Base-by-base conservation (phyloP, 1,140 invertebrate species). In the Meloidogyne floridensis region DNA sequence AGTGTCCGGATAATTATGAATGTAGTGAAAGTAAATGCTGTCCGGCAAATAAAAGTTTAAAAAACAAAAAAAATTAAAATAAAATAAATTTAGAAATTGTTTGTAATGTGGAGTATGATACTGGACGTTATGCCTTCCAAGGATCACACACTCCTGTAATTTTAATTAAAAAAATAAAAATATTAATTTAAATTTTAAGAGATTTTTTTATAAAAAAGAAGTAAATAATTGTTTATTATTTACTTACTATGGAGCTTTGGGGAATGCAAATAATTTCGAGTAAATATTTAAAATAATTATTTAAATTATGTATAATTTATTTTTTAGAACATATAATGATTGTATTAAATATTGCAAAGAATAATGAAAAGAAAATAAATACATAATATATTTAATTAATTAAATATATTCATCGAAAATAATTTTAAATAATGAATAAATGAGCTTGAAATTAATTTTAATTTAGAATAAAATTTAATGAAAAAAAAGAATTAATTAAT, bases 341-440 rank as follows among this genome's bases (percentile, higher is more conserved):
- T 89, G 90, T 94, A 95, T 87, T 92, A 92, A 72, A 91, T 92
- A 84, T 94, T 95, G 42, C 93, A 72, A 74, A 73, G 77, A 83
- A 53, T 11, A 15, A 77, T 15, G n/a, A 2, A 59, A 59, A 59
- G 8, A 59, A 15, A 15, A 59, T 3, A 6, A 59, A 15, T 32
- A n/a, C n/a, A n/a, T n/a, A 32, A 32, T 32, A 32, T 32, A 32
- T 32, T 32, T 32, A 32, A 32, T 32, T 32, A 32, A 32, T 32
- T 32, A 32, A 32, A 32, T 32, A 32, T 32, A 32, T 0, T 32
- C 32, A 32, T 32, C 32, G 32, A 32, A 32, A 32, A 32, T 32
- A 32, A 32, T 32, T 32, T 32, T 32, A 32, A 32, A 32, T 32
- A 32, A 32, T 32, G 32, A 32, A 32, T 59, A 59, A 59, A 15